phyloP scores from a whole-genome alignment of 1,140 invertebrate genomes.

The Dryas iulia region DNA sequence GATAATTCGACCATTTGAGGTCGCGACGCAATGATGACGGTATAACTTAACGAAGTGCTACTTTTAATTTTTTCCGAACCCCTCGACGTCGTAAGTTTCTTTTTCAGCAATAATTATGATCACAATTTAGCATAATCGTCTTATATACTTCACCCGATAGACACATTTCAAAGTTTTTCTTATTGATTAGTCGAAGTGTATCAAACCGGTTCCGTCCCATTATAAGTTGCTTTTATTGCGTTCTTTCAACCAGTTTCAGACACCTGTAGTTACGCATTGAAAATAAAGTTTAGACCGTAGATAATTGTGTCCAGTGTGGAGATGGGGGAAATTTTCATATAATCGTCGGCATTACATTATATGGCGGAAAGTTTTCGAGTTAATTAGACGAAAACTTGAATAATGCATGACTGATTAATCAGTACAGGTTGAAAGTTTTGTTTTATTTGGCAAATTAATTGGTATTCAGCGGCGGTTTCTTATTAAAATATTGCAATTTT shows the following conservation, averaged over 20 bases:
- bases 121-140: slow-evolving; percentile 49
- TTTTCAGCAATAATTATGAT: slow-evolving; percentile 46
- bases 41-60: slow-evolving; percentile 45
- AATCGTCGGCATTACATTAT: slow-evolving; percentile 35
- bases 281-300: slow-evolving; percentile 24
- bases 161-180: slow-evolving; percentile 40
- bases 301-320: slow-evolving; percentile 18
- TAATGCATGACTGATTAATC: slow-evolving; percentile 64
- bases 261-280: slow-evolving; percentile 36
- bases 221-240: slow-evolving; percentile 37
- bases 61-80: slow-evolving; percentile 42
- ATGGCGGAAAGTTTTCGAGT: slow-evolving; percentile 29
- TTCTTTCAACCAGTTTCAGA: slow-evolving; percentile 38
- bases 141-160: slow-evolving; percentile 42
- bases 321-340: slow-evolving; percentile 32
- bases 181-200: slow-evolving; percentile 23
- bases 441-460: slow-evolving; percentile 67
- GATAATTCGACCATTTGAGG: slow-evolving; percentile 51
- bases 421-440: slow-evolving; percentile 45
- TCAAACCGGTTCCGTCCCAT: slow-evolving; percentile 26
- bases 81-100: slow-evolving; percentile 25
- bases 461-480: slow-evolving; percentile 63
- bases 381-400: slow-evolving; percentile 60
- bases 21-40: slow-evolving; percentile 26
- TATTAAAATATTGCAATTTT: slow-evolving; percentile 77